Percentiles rank a stretch among this genome's conserved stretches.
Evolutionary conservation across 1,140 invertebrate genomes (phyloP).

Genomic region (Pygmarrhopalites habei): DNA sequence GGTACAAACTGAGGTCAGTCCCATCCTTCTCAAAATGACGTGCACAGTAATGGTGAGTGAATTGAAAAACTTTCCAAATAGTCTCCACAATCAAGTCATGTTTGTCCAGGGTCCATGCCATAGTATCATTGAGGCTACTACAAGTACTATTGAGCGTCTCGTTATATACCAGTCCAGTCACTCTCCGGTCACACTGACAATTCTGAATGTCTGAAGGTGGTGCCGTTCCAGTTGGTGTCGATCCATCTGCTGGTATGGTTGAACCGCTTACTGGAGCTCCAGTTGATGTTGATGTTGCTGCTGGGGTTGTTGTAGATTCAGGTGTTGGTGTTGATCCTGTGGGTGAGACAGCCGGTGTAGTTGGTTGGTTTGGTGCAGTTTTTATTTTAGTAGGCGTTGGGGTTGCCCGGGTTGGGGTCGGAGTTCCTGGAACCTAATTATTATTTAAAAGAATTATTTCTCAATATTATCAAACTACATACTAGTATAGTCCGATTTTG

Average conservation of each 20-base stretch:
- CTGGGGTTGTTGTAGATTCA: too few species aligned
- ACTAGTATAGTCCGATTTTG: too few species aligned
- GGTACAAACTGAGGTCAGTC: neutral
- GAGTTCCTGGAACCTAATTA: too few species aligned
- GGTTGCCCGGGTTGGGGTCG: too few species aligned
- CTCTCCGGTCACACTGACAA: neutral
- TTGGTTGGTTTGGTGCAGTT: too few species aligned
- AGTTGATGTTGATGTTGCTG: too few species aligned
- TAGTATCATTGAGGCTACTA: neutral
- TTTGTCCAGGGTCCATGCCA: neutral
- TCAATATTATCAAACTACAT: too few species aligned
- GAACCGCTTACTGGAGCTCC: too few species aligned
- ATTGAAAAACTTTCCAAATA: slow-evolving; percentile 9
- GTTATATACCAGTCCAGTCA: neutral
- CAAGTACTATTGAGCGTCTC: neutral
- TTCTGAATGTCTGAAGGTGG: neutral
- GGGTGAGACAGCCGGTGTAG: too few species aligned
- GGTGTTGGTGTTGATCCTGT: too few species aligned
- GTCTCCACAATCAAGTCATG: slow-evolving; percentile 2
- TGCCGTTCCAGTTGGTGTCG: neutral
- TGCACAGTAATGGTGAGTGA: neutral
- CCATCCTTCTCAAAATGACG: neutral
- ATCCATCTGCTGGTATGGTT: neutral
- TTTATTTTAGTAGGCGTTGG: too few species aligned
- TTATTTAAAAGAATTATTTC: too few species aligned